Evolutionary conservation across 2,797 vertebrate species (phyloP).

Genomic region (Premnoplex brunnescens): DNA sequence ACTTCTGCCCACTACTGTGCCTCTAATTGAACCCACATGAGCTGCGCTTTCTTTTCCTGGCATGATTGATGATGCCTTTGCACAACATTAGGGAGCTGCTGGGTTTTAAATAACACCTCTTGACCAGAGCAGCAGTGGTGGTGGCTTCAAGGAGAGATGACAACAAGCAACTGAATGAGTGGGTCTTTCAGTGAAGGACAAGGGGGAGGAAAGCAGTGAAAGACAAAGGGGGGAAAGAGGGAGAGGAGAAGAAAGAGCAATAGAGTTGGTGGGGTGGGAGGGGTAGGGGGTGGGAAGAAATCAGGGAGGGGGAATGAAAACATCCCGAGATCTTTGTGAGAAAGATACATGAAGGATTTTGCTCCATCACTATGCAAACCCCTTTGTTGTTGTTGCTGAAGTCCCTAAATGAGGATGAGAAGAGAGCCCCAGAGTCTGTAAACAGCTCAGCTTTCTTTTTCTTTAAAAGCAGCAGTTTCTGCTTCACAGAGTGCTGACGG

Average conservation of each 20-base stretch:
- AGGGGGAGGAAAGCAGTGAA: constrained; percentile 36
- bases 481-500: not conserved
- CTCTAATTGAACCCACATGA: constrained; percentile 83
- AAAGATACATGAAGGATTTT: constrained; percentile 4
- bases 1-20: constrained; percentile 76
- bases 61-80: constrained; percentile 75
- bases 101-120: constrained; percentile 75
- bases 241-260: constrained; percentile 14
- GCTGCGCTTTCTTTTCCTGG: constrained; percentile 64
- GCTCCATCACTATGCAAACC: not conserved
- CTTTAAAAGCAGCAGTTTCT: not conserved
- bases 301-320: not conserved
- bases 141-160: constrained; percentile 68
- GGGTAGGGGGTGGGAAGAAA: not conserved
- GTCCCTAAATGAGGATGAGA: not conserved
- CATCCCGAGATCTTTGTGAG: not conserved
- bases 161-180: constrained; percentile 51
- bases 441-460: not conserved
- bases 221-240: not conserved
- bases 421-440: not conserved
- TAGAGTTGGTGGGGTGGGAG: not conserved
- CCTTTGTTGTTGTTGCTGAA: not conserved
- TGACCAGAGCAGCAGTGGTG: constrained; percentile 65
- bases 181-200: constrained; percentile 40
- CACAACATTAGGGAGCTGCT: constrained; percentile 70